Percentiles rank a stretch among this genome's conserved stretches.
These are phyloP conservation scores for Cherax destructor DNA, from an alignment of 1,140 invertebrate species.

Conservation along the genomic window DNA sequence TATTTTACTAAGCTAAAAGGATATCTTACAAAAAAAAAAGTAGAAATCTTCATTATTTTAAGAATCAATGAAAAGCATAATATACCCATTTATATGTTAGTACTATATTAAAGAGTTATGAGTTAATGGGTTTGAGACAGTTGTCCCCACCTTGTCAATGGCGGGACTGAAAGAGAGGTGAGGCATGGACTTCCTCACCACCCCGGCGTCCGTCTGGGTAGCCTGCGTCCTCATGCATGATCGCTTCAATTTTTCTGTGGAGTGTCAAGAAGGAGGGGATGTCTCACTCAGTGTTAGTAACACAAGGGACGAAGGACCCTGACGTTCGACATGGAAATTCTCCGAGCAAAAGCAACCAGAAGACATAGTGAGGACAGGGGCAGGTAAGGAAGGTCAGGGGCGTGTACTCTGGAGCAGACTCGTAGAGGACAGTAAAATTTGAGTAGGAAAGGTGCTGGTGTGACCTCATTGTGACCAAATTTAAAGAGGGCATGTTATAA, in stretches of 20 bases:
- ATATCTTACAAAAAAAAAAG: neutral
- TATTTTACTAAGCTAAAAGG: neutral
- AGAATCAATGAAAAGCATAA: neutral
- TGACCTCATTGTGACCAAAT: too few species aligned
- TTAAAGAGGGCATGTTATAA: too few species aligned
- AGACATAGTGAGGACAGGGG: too few species aligned
- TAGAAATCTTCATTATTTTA: neutral
- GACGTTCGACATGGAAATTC: too few species aligned
- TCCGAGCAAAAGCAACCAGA: too few species aligned
- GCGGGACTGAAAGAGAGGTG: slow-evolving; percentile 50
- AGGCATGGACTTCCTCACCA: slow-evolving; percentile 71
- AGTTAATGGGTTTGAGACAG: neutral
- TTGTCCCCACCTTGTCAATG: slow-evolving; percentile 58
- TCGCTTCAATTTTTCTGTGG: slow-evolving; percentile 86
- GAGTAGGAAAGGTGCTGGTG: too few species aligned
- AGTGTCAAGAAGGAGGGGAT: neutral
- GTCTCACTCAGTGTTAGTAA: neutral
- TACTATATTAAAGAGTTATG: neutral
- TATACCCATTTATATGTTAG: neutral
- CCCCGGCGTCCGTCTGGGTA: slow-evolving; percentile 86
- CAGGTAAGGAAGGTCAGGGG: too few species aligned
- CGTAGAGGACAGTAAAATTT: too few species aligned
- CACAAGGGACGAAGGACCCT: too few species aligned
- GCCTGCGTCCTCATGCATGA: slow-evolving; percentile 93
- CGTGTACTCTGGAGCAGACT: too few species aligned